Conservation (phyloP, 2,888 invertebrate genomes). For the Nomada lathburiana region DNA sequence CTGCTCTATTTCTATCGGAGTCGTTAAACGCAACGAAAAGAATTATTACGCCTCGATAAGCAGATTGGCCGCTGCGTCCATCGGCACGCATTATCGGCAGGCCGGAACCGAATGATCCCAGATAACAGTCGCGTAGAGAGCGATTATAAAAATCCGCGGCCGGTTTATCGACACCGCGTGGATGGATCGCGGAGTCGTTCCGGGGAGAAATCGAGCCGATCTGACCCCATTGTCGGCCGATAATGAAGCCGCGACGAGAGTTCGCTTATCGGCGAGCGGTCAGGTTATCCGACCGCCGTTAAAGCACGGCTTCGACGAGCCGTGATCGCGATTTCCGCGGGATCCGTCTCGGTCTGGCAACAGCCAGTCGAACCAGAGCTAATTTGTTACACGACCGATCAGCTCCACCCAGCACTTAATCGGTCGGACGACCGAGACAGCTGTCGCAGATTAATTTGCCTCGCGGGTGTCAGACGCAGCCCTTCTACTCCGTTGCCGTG, state of each 20-base stretch:
- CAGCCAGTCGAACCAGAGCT: conserved; percentile 39
- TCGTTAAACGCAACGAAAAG: not conserved
- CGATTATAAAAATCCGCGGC: conserved; percentile 45
- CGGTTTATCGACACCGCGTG: conserved; percentile 39
- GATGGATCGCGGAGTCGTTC: conserved; percentile 26
- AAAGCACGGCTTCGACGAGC: conserved; percentile 16
- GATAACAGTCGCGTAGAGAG: conserved; percentile 24
- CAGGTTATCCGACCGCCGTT: conserved; percentile 39
- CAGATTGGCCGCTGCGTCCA: conserved; percentile 4
- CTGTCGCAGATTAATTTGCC: conserved; percentile 78
- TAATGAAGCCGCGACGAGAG: conserved; percentile 44
- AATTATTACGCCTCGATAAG: conserved; percentile 8
- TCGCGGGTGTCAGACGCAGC: conserved; percentile 72
- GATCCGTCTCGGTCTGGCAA: conserved; percentile 14
- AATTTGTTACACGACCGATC: conserved; percentile 66
- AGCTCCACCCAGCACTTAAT: conserved; percentile 64
- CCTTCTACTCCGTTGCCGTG: not conserved
- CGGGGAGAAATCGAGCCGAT: conserved; percentile 43
- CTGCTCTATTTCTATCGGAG: not conserved
- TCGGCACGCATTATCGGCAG: conserved; percentile 17
- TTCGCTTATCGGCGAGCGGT: conserved; percentile 46
- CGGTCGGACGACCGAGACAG: conserved; percentile 72
- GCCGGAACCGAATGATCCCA: conserved; percentile 13
- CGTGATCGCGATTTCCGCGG: conserved; percentile 40
- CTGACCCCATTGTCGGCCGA: conserved; percentile 53